Percentiles rank a stretch among this genome's conserved stretches.
phyloP scores from a whole-genome alignment of 2,113 vertebrate genomes.

The Jacana jacana region DNA sequence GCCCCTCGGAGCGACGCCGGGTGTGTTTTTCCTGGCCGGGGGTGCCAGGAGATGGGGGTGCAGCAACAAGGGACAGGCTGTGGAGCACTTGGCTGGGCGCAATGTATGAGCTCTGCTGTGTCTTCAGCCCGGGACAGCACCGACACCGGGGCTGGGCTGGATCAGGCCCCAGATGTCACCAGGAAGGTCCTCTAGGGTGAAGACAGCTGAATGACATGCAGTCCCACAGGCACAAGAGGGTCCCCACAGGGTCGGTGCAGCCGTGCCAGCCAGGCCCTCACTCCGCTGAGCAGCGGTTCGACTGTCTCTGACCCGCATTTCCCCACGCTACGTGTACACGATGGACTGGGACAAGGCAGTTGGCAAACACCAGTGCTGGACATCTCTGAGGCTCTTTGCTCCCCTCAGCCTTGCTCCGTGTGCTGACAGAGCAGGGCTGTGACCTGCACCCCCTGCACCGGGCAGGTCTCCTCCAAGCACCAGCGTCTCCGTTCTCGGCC shows the following conservation, averaged over 20 bases:
- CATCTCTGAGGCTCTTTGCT: fast-evolving
- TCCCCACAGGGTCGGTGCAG: background rate
- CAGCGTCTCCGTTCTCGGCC: background rate
- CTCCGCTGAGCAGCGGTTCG: fast-evolving
- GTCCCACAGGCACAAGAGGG: background rate
- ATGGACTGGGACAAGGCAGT: background rate
- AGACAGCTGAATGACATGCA: background rate
- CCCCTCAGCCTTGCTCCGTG: fast-evolving
- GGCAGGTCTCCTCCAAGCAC: background rate
- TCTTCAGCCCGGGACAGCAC: background rate
- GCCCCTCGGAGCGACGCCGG: fast-evolving
- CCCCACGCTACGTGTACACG: fast-evolving
- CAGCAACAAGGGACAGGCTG: background rate
- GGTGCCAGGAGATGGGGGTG: background rate
- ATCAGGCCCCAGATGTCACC: background rate
- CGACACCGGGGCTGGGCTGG: background rate
- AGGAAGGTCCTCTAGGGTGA: background rate
- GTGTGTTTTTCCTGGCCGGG: fast-evolving
- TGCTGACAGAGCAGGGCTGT: background rate
- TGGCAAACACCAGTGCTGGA: background rate
- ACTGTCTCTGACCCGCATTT: background rate
- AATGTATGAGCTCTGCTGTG: fast-evolving
- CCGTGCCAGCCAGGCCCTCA: background rate
- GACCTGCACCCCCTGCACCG: fast-evolving
- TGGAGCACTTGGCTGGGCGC: background rate